Percentiles rank a stretch among this genome's conserved stretches.
Conservation (phyloP, 2,888 invertebrate genomes). For the Vesta saturnalis region DNA sequence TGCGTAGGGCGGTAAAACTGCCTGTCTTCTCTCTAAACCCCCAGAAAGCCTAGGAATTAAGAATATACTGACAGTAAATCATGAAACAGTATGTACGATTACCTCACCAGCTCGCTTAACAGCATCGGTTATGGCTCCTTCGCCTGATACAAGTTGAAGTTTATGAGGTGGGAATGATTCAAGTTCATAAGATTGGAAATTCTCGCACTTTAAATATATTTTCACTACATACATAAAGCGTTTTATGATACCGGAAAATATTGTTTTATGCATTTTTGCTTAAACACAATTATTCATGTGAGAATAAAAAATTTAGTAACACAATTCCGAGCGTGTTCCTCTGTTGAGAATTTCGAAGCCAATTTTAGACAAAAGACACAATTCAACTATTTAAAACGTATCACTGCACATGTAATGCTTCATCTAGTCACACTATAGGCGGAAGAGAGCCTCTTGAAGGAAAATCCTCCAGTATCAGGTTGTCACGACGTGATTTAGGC, state of each 20-base stretch:
- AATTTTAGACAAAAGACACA: conserved; percentile 16
- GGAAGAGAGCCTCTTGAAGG: conserved; percentile 49
- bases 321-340: background rate
- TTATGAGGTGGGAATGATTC: conserved; percentile 48
- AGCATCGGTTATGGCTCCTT: conserved; percentile 32
- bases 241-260: conserved; percentile 10
- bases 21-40: conserved; percentile 43
- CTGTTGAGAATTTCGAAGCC: background rate
- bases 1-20: conserved; percentile 19
- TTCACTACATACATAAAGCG: background rate
- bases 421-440: conserved; percentile 48
- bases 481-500: conserved; percentile 61
- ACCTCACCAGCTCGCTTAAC: conserved; percentile 41
- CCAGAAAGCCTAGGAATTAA: conserved; percentile 53
- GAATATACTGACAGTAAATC: conserved; percentile 54
- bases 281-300: background rate
- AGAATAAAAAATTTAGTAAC: background rate
- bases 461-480: conserved; percentile 59
- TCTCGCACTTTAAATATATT: conserved; percentile 25
- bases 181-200: conserved; percentile 40
- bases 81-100: conserved; percentile 44
- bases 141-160: conserved; percentile 38
- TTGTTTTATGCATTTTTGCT: conserved; percentile 3
- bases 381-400: conserved; percentile 38
- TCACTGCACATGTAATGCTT: conserved; percentile 46